These are phyloP conservation scores for Chrysemys picta DNA, from an alignment of 2,113 vertebrate genomes.

Conservation along the genomic window DNA sequence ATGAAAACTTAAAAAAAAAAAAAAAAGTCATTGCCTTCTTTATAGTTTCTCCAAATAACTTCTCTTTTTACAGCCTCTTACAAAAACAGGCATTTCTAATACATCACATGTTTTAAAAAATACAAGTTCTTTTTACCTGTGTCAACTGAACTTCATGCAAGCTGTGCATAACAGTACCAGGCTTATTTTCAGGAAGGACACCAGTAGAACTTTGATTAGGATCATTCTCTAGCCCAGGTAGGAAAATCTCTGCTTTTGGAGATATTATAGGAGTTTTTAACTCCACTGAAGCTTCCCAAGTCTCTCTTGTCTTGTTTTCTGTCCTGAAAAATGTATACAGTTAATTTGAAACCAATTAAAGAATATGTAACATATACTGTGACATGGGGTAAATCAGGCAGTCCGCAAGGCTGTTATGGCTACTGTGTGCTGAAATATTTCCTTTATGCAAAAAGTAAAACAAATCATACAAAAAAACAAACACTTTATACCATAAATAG, in stretches of 20 bases:
- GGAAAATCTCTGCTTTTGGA: constrained; percentile 6
- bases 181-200: neutral
- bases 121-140: constrained; percentile 63
- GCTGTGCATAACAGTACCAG: neutral
- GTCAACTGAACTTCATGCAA: neutral
- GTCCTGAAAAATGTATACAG: constrained; percentile 62
- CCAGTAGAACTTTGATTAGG: neutral
- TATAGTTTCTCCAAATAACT: neutral
- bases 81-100: neutral
- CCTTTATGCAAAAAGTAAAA: neutral
- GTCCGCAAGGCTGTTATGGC: neutral
- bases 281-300: constrained; percentile 8
- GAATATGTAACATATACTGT: neutral
- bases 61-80: neutral
- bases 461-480: neutral
- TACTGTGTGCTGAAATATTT: neutral
- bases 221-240: neutral
- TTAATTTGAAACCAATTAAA: neutral
- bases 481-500: neutral
- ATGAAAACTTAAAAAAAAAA: neutral
- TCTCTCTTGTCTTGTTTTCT: constrained; percentile 9
- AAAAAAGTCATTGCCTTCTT: neutral
- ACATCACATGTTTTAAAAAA: neutral
- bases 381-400: neutral
- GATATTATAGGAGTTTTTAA: constrained; percentile 30